Conservation (phyloP, 2,113 vertebrate genomes). For the Ondatra zibethicus region DNA sequence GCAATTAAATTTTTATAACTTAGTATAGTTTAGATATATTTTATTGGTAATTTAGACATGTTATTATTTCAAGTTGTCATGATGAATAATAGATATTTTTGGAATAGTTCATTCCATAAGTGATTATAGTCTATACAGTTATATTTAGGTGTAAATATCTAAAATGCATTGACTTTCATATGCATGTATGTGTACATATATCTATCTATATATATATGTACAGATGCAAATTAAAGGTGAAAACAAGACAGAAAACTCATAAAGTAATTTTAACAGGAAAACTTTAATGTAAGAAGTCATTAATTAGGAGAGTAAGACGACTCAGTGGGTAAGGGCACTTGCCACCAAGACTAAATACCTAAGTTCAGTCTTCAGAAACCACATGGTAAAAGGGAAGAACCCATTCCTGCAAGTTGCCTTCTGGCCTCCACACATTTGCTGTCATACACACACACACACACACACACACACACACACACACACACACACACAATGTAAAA, state of each 20-base stretch:
- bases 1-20: slow-evolving; percentile 4
- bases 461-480: background rate
- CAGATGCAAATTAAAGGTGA: background rate
- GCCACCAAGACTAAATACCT: background rate
- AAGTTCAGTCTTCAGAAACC: background rate
- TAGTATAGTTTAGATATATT: background rate
- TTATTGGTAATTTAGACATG: background rate
- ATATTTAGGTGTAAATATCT: background rate
- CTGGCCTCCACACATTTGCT: background rate
- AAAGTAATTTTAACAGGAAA: background rate
- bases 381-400: background rate
- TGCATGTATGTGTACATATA: background rate
- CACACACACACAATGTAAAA: background rate
- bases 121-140: background rate
- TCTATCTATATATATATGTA: background rate
- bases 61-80: background rate
- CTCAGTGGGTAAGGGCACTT: background rate
- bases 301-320: background rate
- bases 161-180: background rate
- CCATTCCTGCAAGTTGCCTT: background rate
- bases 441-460: background rate
- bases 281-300: background rate
- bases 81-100: background rate
- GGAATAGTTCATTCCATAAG: background rate
- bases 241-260: background rate